Percentiles rank a stretch among this genome's conserved stretches.
These are phyloP conservation scores for Idaea straminata DNA, from an alignment of 2,888 invertebrate genomes.

Conservation along the genomic window DNA sequence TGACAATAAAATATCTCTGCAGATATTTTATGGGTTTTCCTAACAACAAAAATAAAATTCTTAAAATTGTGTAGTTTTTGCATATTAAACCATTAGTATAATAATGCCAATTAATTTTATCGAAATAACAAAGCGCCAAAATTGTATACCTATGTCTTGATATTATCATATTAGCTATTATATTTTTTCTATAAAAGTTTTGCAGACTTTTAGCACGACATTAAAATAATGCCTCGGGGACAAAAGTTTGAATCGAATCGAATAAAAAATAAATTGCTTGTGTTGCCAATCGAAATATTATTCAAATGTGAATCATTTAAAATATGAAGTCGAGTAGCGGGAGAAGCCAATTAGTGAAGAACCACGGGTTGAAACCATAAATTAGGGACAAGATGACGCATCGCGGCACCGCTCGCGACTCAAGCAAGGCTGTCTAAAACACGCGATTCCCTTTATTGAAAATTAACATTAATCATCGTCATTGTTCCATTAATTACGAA, in stretches of 20 bases:
- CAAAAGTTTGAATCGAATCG: constrained; percentile 25
- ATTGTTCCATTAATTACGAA: constrained; percentile 25
- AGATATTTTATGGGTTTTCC: not conserved
- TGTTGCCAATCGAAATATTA: constrained; percentile 39
- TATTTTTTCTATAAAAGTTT: constrained; percentile 19
- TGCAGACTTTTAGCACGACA: constrained; percentile 25
- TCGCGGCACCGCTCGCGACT: constrained; percentile 28
- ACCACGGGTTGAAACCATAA: constrained; percentile 48
- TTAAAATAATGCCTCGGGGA: constrained; percentile 38
- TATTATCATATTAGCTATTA: not conserved
- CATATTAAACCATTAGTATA: not conserved
- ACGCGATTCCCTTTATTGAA: constrained; percentile 33
- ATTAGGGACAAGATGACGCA: constrained; percentile 47
- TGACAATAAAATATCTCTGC: not conserved
- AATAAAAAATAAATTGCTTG: constrained; percentile 32
- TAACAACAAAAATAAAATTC: constrained; percentile 1
- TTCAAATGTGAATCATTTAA: constrained; percentile 41
- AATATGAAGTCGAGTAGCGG: constrained; percentile 36
- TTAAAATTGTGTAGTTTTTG: not conserved
- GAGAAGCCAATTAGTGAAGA: constrained; percentile 45
- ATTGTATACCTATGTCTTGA: not conserved
- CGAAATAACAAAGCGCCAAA: not conserved
- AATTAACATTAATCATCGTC: constrained; percentile 26
- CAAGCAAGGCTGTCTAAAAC: constrained; percentile 43
- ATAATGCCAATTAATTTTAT: not conserved